Base-by-base conservation (phyloP, 2,888 invertebrate species). In the Rhamnusium bicolor region DNA sequence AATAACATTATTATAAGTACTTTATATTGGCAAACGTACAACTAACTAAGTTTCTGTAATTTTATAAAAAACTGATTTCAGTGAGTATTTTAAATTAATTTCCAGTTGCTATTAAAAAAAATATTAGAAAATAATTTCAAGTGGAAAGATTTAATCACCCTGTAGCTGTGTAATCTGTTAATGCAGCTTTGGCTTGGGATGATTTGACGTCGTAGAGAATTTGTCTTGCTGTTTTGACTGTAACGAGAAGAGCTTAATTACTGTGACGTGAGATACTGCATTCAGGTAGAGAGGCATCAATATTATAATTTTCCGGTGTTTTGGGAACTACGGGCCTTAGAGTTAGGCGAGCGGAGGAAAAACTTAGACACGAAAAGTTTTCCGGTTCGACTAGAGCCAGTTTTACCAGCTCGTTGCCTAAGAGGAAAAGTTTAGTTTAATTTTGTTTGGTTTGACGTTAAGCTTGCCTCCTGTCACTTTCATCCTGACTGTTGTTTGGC, bases 381-480 rank as follows among this genome's bases (percentile, higher is more conserved):
- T 85, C 83, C 82, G 84, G 82, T 83, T 82, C 82, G 84, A 83
- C 84, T 84, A 83, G 84, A 83, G 81, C 84, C 82, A 82, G 85
- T 86, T 85, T 86, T 85, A 86, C 85, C 85, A 84, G 85, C 84
- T 84, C 85, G 85, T 85, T 86, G 86, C 86, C 86, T 86, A 87
- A 88, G 87, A 88, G 87, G 88, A 88, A 88, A 88, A 88, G 86
- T 88, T 88, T 87, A 86, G 87, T 88, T 88, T 87, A 88, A 88
- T 87, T 88, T 88, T 88, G 88, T 88, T 88, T 87, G 87, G 87
- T 88, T 87, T 88, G 88, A 88, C 87, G 87, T 86, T 88, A 88
- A 88, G 87, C 87, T 86, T 82, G 86, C 85, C 84, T 86, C 86
- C 86, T 88, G 88, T 88, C 88, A 88, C 87, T 88, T 88, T 88